These are phyloP conservation scores for Miltochrista miniata DNA, from an alignment of 2,888 invertebrate species.

Conservation along the genomic window DNA sequence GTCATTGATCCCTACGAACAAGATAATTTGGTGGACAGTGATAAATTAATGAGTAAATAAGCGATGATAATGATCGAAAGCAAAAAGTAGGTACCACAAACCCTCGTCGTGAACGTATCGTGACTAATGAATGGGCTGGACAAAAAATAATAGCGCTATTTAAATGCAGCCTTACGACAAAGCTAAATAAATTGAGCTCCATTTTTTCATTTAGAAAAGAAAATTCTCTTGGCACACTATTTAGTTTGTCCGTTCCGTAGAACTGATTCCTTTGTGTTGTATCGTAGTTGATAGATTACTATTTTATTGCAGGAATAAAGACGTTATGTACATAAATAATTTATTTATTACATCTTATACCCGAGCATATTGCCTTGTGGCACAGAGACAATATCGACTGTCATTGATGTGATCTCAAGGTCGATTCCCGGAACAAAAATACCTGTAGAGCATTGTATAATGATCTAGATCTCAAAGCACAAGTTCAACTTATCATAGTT, in stretches of 20 bases:
- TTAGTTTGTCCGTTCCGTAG: slow-evolving; percentile 5
- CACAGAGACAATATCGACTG: too few relatives aligned
- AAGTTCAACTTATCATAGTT: too few relatives aligned
- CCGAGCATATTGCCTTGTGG: too few relatives aligned
- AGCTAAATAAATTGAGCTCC: slow-evolving; percentile 65
- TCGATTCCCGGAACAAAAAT: too few relatives aligned
- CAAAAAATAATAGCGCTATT: slow-evolving; percentile 67
- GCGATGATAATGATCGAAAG: slow-evolving; percentile 69
- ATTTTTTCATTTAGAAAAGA: slow-evolving; percentile 24
- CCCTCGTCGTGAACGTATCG: slow-evolving; percentile 36
- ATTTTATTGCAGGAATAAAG: background rate
- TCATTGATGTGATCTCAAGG: too few relatives aligned
- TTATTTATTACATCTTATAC: too few relatives aligned
- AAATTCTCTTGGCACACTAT: slow-evolving; percentile 17
- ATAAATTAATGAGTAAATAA: slow-evolving; percentile 79
- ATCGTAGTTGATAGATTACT: background rate
- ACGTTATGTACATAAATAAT: background rate
- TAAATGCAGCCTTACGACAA: slow-evolving; percentile 60
- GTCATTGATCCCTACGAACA: slow-evolving; percentile 45
- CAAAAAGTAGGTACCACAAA: slow-evolving; percentile 52
- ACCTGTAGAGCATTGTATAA: too few relatives aligned
- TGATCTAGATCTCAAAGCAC: too few relatives aligned
- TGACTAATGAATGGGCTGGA: slow-evolving; percentile 65
- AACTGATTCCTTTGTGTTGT: background rate
- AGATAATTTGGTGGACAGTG: slow-evolving; percentile 72